These are phyloP conservation scores for Heliconius eleuchia DNA, from an alignment of 1,140 invertebrate species.

Conservation along the genomic window DNA sequence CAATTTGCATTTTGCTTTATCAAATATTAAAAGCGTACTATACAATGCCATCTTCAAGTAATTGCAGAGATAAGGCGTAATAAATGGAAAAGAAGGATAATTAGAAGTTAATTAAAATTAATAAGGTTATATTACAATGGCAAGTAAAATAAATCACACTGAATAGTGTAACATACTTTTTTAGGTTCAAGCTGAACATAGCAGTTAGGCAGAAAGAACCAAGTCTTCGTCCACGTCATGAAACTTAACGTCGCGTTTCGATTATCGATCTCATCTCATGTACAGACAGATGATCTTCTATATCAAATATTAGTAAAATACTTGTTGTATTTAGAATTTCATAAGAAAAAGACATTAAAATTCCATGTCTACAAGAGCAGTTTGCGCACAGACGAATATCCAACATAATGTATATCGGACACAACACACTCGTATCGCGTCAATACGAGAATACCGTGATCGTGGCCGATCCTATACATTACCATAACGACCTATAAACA, in stretches of 20 bases:
- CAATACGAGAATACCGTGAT: constrained; percentile 26
- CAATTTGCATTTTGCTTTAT: background rate
- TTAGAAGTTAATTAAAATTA: background rate
- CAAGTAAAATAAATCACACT: background rate
- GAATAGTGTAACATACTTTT: too few species aligned
- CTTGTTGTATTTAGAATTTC: background rate
- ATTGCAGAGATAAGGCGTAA: background rate
- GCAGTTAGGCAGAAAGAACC: too few species aligned
- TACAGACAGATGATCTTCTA: background rate
- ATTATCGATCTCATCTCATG: too few species aligned
- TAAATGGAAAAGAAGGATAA: background rate
- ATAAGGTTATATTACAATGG: background rate
- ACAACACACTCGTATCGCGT: constrained; percentile 33
- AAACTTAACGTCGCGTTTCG: too few species aligned
- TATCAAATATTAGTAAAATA: background rate
- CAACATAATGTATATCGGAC: constrained; percentile 41
- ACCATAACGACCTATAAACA: constrained; percentile 18
- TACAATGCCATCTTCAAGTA: background rate
- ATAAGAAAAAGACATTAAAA: background rate
- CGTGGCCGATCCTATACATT: constrained; percentile 8
- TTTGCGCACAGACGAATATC: constrained; percentile 56
- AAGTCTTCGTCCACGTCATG: too few species aligned
- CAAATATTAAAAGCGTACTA: background rate
- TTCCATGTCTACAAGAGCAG: constrained; percentile 34
- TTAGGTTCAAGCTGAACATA: too few species aligned